Evolutionary conservation across 2,888 invertebrate genomes (phyloP).

Genomic region (Troides aeacus): DNA sequence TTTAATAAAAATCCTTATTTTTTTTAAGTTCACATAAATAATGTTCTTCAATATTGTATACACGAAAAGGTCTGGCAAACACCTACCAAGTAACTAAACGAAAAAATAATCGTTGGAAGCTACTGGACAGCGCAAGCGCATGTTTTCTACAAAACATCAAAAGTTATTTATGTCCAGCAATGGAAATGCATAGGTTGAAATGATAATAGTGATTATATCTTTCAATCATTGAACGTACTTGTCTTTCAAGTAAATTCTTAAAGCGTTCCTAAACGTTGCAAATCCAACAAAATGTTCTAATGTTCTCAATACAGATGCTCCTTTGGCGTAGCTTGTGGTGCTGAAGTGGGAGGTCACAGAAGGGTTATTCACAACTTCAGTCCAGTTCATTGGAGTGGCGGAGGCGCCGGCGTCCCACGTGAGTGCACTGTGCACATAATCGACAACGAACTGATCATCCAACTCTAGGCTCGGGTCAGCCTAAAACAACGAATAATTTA

Average conservation of each 20-base stretch:
- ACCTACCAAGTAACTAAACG: no score
- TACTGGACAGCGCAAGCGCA: no score
- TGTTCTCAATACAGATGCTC: slow-evolving; percentile 83
- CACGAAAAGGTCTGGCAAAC: no score
- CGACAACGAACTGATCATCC: slow-evolving; percentile 83
- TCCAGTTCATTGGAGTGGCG: slow-evolving; percentile 69
- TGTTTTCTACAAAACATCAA: no score
- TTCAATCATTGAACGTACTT: slow-evolving; percentile 66
- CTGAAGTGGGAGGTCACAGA: slow-evolving; percentile 83
- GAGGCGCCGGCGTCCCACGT: slow-evolving; percentile 74
- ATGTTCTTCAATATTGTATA: no score
- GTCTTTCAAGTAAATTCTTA: slow-evolving; percentile 78
- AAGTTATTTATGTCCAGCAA: neutral
- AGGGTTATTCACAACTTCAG: slow-evolving; percentile 73
- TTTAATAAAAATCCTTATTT: no score
- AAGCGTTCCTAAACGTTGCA: slow-evolving; percentile 75
- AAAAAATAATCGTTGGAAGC: no score
- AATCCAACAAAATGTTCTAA: slow-evolving; percentile 81
- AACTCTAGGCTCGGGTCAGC: slow-evolving; percentile 61
- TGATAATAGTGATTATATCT: no score
- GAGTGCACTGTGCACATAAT: slow-evolving; percentile 84
- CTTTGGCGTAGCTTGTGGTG: slow-evolving; percentile 85
- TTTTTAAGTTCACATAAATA: no score
- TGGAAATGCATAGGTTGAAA: neutral
- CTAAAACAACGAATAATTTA: slow-evolving; percentile 40